Percentiles rank a stretch among this genome's conserved stretches.
Conservation (phyloP, 1,140 invertebrate genomes). For the Lethrus apterus region DNA sequence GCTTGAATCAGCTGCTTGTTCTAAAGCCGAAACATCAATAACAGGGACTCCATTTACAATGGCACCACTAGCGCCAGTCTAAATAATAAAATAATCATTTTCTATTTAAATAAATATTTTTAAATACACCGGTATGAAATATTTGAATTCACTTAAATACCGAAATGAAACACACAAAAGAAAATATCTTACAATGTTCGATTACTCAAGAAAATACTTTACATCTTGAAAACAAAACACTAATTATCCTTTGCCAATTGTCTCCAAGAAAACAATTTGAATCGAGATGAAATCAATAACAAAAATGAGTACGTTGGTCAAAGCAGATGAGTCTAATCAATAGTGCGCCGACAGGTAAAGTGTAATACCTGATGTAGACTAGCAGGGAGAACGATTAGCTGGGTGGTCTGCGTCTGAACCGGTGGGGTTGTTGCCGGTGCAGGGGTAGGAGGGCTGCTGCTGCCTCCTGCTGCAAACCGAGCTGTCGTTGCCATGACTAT, state of each 20-base stretch:
- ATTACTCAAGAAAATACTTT: too few species aligned
- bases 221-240: too few species aligned
- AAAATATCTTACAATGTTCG: too few species aligned
- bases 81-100: constrained; percentile 3
- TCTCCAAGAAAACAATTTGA: too few species aligned
- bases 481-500: constrained; percentile 41
- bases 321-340: constrained; percentile 19
- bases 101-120: too few species aligned
- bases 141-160: too few species aligned
- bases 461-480: constrained; percentile 38
- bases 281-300: constrained; percentile 11
- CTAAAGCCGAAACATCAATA: constrained; percentile 37
- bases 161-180: too few species aligned
- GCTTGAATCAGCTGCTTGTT: constrained; percentile 39
- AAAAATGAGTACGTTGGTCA: neutral
- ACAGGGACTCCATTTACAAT: constrained; percentile 40
- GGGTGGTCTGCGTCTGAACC: constrained; percentile 34
- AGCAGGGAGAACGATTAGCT: constrained; percentile 41
- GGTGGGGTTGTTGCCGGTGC: constrained; percentile 37
- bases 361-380: constrained; percentile 40
- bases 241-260: too few species aligned
- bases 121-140: too few species aligned
- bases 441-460: constrained; percentile 37
- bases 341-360: constrained; percentile 2
- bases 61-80: constrained; percentile 25